phyloP scores from a whole-genome alignment of 1,140 invertebrate genomes.

The Diabrotica undecimpunctata region DNA sequence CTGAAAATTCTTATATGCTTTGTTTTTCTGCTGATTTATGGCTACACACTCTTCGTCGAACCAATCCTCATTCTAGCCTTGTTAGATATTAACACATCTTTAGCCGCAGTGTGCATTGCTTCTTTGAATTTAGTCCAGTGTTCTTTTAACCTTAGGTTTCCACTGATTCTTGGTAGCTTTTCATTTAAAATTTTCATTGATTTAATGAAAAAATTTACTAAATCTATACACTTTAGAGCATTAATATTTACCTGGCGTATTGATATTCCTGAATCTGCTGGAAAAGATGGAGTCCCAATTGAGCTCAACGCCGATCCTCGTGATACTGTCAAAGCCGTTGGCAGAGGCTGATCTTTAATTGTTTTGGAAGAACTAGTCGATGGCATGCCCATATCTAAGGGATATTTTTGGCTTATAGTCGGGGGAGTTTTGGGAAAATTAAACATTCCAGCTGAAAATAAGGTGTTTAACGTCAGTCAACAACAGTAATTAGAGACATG shows the following conservation, averaged over 20 bases:
- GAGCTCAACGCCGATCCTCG: conserved; percentile 15
- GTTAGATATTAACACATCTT: no score
- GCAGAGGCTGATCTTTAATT: conserved; percentile 10
- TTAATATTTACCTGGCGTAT: conserved; percentile 40
- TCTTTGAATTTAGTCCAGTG: no score
- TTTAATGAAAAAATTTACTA: not conserved
- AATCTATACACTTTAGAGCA: not conserved
- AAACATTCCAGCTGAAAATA: not conserved
- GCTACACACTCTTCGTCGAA: no score
- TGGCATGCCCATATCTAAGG: not conserved
- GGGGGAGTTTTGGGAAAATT: not conserved
- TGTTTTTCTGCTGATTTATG: no score
- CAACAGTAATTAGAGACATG: no score
- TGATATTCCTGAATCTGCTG: conserved; percentile 38
- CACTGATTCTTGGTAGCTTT: no score
- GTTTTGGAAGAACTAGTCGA: conserved; percentile 7
- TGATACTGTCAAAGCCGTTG: conserved; percentile 23
- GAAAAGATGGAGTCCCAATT: conserved; percentile 33
- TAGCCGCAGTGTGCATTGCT: no score
- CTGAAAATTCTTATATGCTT: no score
- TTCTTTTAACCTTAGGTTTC: no score
- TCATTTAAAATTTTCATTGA: no score
- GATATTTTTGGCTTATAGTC: conserved; percentile 5
- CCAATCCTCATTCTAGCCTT: no score
- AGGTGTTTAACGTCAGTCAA: no score